These are phyloP conservation scores for Rhopalosiphum maidis DNA, from an alignment of 1,140 invertebrate genomes.

Conservation along the genomic window DNA sequence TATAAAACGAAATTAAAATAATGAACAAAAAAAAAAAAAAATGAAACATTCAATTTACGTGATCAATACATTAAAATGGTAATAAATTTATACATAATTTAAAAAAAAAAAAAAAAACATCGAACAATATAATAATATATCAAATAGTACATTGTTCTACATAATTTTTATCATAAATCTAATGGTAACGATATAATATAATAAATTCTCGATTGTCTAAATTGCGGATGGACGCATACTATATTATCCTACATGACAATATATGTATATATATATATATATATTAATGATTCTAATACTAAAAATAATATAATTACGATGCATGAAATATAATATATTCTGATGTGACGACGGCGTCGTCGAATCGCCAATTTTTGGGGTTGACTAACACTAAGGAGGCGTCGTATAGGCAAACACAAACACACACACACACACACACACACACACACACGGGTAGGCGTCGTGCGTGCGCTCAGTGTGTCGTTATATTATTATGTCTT, in stretches of 20 bases:
- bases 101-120: background rate
- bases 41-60: background rate
- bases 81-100: background rate
- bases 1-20: conserved; percentile 13
- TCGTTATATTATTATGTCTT: background rate
- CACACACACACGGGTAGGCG: background rate
- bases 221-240: background rate
- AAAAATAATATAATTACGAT: background rate
- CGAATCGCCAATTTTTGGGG: background rate
- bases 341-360: no score
- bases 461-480: background rate
- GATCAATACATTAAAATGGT: background rate
- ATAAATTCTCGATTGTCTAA: background rate
- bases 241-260: background rate
- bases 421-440: background rate
- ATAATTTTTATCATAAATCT: conserved; percentile 6
- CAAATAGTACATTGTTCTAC: background rate
- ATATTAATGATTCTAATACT: background rate
- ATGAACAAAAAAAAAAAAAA: conserved; percentile 30
- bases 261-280: background rate
- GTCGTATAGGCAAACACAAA: background rate
- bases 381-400: background rate
- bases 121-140: background rate
- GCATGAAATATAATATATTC: background rate
- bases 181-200: conserved; percentile 23